phyloP scores from a whole-genome alignment of 2,113 vertebrate species.

The Galemys pyrenaicus region DNA sequence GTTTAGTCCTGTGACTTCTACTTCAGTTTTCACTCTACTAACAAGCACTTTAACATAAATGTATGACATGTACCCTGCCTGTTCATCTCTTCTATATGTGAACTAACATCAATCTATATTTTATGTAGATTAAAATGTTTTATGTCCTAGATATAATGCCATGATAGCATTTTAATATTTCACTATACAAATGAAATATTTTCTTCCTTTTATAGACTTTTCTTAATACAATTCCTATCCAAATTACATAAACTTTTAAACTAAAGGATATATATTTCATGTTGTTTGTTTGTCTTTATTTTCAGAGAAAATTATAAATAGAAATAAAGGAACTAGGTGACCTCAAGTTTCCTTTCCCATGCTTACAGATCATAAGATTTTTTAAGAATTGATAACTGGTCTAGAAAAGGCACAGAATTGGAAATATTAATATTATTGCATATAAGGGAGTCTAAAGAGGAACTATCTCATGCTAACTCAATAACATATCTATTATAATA shows the following conservation, averaged over 20 bases:
- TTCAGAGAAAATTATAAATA: slow-evolving; percentile 7
- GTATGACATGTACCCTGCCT: neutral
- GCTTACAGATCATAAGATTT: neutral
- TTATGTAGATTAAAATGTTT: neutral
- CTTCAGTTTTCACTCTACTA: neutral
- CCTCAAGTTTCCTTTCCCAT: neutral
- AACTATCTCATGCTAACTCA: neutral
- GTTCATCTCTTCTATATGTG: neutral
- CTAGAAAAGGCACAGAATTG: neutral
- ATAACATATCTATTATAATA: neutral
- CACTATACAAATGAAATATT: neutral
- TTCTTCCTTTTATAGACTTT: neutral
- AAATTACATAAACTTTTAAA: slow-evolving; percentile 14
- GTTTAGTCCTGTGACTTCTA: neutral
- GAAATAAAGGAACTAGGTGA: neutral
- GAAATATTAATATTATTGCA: neutral
- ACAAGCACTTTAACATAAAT: neutral
- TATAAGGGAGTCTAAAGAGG: neutral
- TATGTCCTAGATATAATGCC: neutral
- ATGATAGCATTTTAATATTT: neutral
- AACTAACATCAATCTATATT: neutral
- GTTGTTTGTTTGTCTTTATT: neutral
- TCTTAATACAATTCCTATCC: neutral
- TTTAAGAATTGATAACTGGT: neutral
- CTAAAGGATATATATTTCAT: neutral